Percentiles rank a stretch among this genome's conserved stretches.
Conservation (phyloP, 2,113 vertebrate genomes). For the Genyomyrus donnyi region DNA sequence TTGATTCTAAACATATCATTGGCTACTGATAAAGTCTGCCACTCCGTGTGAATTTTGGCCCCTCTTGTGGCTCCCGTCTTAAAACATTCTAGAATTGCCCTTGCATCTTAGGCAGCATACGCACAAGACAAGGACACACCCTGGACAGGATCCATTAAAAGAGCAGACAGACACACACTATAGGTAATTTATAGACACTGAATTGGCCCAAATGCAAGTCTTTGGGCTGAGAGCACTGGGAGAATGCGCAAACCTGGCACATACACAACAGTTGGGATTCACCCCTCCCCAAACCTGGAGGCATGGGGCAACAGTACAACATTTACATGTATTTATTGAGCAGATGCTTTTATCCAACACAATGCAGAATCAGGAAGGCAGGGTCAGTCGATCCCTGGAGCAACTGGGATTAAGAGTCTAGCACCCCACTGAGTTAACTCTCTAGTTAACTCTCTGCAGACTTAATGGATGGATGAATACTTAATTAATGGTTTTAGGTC, state of each 20-base stretch:
- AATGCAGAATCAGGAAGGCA: neutral
- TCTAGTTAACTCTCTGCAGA: neutral
- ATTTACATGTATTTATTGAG: neutral
- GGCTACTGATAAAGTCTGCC: neutral
- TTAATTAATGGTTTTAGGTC: neutral
- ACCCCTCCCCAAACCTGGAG: neutral
- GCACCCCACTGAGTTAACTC: neutral
- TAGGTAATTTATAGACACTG: neutral
- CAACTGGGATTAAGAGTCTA: neutral
- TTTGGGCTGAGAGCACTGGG: neutral
- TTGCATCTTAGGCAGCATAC: neutral
- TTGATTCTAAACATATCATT: neutral
- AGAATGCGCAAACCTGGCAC: neutral
- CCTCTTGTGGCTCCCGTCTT: neutral
- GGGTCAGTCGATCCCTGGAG: neutral
- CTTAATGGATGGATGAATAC: neutral
- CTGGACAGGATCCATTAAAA: neutral
- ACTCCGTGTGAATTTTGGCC: neutral
- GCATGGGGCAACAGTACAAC: neutral
- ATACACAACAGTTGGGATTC: neutral
- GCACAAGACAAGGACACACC: neutral
- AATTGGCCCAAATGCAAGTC: neutral
- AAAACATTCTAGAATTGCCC: neutral
- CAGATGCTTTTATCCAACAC: neutral
- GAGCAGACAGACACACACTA: neutral